Percentiles rank a stretch among this genome's conserved stretches.
Conservation (phyloP, 1,140 invertebrate species). For the Philotrypesis tridentata region DNA sequence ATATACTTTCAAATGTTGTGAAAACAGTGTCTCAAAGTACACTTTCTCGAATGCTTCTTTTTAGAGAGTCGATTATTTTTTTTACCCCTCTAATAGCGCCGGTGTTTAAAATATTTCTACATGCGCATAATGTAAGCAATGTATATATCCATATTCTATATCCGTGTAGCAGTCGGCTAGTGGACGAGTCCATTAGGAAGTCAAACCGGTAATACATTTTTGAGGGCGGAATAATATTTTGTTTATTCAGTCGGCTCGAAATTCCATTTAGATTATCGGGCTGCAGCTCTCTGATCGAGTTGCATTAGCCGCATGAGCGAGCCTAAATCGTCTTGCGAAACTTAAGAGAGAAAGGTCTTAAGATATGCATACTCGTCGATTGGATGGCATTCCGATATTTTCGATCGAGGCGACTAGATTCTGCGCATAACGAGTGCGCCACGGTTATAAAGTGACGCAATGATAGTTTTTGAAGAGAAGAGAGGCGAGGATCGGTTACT, state of each 20-base stretch:
- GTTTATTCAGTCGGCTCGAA: conserved; percentile 16
- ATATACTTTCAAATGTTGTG: too few species aligned
- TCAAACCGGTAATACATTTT: conserved; percentile 11
- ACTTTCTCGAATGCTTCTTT: too few species aligned
- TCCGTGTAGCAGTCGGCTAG: too few species aligned
- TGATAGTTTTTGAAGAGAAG: too few species aligned
- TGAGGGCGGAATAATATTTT: conserved; percentile 10
- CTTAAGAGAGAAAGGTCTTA: neutral
- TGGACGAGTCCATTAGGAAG: conserved; percentile 16
- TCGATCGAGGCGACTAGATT: conserved; percentile 24
- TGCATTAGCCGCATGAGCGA: conserved; percentile 4
- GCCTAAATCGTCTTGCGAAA: neutral
- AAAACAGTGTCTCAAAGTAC: too few species aligned
- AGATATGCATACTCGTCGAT: neutral
- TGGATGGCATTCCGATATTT: neutral
- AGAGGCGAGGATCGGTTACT: too few species aligned
- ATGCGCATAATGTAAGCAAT: too few species aligned
- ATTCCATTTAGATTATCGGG: conserved; percentile 18
- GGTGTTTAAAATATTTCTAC: too few species aligned
- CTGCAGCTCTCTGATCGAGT: neutral
- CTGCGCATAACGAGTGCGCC: conserved; percentile 56
- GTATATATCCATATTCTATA: neutral
- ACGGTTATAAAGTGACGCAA: too few species aligned
- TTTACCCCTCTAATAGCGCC: too few species aligned
- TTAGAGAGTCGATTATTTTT: too few species aligned